These are phyloP conservation scores for Tetramorium simillimum DNA, from an alignment of 1,140 invertebrate species.

Conservation along the genomic window DNA sequence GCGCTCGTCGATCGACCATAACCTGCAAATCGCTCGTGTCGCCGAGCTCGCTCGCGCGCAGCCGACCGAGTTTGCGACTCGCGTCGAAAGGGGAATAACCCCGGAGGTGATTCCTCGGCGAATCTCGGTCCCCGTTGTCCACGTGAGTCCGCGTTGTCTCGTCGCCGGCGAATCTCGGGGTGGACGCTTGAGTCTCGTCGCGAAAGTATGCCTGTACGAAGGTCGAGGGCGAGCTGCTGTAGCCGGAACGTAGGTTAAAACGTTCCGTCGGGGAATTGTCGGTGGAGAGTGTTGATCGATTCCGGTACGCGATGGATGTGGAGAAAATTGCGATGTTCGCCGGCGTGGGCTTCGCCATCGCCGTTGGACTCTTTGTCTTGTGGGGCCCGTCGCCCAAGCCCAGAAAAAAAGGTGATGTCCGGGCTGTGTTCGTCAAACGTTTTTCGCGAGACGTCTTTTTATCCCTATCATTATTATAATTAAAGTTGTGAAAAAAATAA, in stretches of 20 bases:
- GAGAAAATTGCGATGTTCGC: constrained; percentile 89
- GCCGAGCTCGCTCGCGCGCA: background rate
- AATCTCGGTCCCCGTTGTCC: background rate
- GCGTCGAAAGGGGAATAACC: too few species aligned
- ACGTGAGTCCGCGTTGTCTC: background rate
- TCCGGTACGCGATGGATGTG: constrained; percentile 86
- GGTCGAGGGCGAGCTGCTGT: background rate
- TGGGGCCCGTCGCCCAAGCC: constrained; percentile 90
- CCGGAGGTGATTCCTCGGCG: background rate
- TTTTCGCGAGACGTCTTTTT: background rate
- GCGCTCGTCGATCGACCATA: background rate
- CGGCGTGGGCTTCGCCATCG: constrained; percentile 90
- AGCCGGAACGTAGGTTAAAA: background rate
- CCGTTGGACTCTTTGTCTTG: constrained; percentile 91
- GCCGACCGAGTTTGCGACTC: background rate
- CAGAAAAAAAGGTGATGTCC: constrained; percentile 80
- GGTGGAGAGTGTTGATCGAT: background rate
- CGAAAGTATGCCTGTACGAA: background rate
- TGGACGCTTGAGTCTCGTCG: background rate
- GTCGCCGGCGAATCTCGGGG: background rate
- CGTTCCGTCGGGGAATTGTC: background rate
- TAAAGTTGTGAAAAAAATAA: background rate
- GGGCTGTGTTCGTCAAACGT: background rate
- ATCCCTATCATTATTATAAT: background rate
- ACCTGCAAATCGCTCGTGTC: background rate